These are phyloP conservation scores for Abrostola tripartita DNA, from an alignment of 2,888 invertebrate genomes.

Conservation along the genomic window DNA sequence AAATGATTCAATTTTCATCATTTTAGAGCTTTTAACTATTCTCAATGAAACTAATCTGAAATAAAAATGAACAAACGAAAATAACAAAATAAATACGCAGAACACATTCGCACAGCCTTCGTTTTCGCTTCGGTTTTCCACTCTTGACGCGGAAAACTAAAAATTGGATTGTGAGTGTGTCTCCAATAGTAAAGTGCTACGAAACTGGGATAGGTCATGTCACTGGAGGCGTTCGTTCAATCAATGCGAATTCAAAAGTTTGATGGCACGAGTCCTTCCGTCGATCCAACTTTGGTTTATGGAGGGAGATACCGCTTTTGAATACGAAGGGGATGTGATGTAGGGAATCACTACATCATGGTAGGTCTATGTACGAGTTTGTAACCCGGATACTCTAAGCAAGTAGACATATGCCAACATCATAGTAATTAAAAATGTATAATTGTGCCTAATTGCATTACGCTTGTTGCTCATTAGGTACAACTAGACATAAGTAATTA, in stretches of 20 bases:
- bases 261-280: constrained; percentile 61
- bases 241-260: constrained; percentile 69
- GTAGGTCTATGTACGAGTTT: not conserved
- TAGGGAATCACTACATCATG: constrained; percentile 24
- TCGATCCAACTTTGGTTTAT: constrained; percentile 63
- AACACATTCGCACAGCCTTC: not conserved
- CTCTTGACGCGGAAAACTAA: constrained; percentile 20
- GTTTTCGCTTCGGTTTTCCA: constrained; percentile 21
- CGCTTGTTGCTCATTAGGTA: too few species aligned
- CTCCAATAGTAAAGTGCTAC: constrained; percentile 29
- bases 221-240: constrained; percentile 58
- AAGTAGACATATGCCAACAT: not conserved
- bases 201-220: constrained; percentile 50
- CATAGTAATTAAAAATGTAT: too few species aligned
- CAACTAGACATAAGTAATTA: too few species aligned
- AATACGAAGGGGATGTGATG: constrained; percentile 43
- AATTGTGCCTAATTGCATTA: too few species aligned
- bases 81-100: not conserved
- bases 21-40: too few species aligned
- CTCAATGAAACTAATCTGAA: not conserved
- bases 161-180: constrained; percentile 37
- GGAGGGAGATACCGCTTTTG: constrained; percentile 58
- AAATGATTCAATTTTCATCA: too few species aligned
- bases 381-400: not conserved
- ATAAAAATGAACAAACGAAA: not conserved